These are phyloP conservation scores for Brachionus manjavacas DNA, from an alignment of 1,140 invertebrate genomes.

Conservation along the genomic window DNA sequence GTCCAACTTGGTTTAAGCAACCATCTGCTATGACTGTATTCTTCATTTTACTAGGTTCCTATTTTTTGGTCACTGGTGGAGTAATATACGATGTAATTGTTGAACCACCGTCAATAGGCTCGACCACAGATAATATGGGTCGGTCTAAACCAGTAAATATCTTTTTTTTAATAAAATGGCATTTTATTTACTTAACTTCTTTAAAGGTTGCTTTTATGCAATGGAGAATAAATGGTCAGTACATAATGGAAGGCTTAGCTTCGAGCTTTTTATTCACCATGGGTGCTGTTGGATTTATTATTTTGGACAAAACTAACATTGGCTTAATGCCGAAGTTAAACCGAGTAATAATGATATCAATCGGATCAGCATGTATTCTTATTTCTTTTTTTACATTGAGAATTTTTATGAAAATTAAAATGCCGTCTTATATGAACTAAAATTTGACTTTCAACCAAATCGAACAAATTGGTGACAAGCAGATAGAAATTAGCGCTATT, in stretches of 20 bases:
- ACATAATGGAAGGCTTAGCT: constrained; percentile 96
- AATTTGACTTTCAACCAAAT: neutral
- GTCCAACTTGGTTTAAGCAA: constrained; percentile 79
- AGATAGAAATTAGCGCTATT: neutral
- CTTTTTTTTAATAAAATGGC: constrained; percentile 42
- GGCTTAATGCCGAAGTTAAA: constrained; percentile 86
- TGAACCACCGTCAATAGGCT: constrained; percentile 92
- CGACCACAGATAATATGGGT: constrained; percentile 91
- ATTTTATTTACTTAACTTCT: neutral
- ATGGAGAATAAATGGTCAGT: constrained; percentile 93
- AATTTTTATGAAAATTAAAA: constrained; percentile 98
- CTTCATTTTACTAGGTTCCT: constrained; percentile 79
- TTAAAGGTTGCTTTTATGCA: constrained; percentile 92
- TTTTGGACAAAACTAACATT: constrained; percentile 86
- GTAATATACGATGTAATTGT: constrained; percentile 98
- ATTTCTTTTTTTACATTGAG: constrained; percentile 92
- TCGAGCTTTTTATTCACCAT: constrained; percentile 92
- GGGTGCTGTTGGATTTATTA: constrained; percentile 90
- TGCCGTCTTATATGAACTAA: constrained; percentile 62
- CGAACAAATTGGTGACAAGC: neutral
- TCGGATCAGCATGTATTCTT: constrained; percentile 85
- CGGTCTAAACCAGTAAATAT: constrained; percentile 71
- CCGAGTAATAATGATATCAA: constrained; percentile 78
- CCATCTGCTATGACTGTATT: constrained; percentile 91
- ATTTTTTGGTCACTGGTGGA: constrained; percentile 95